Evolutionary conservation across 2,113 vertebrate genomes (phyloP).

Genomic region (Erpornis zantholeuca): DNA sequence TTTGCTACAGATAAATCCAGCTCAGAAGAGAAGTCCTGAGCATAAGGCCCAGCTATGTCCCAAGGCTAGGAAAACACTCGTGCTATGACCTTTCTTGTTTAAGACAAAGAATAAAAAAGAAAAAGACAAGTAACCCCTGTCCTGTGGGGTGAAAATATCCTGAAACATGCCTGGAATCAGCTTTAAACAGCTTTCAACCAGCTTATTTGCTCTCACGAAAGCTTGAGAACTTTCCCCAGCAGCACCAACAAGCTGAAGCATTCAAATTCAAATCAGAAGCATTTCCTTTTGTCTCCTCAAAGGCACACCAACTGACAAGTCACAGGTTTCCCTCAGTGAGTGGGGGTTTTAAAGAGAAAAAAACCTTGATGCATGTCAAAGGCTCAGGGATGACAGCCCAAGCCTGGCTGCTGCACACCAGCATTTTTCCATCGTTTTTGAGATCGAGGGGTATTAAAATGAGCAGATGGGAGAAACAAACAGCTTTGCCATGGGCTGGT

Average conservation of each 20-base stretch:
- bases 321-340: not conserved
- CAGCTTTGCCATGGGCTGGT: not conserved
- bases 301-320: not conserved
- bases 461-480: not conserved
- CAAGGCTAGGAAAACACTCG: not conserved
- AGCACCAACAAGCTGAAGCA: not conserved
- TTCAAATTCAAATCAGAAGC: constrained; percentile 14
- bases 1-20: not conserved
- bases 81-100: not conserved
- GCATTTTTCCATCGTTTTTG: not conserved
- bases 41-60: not conserved
- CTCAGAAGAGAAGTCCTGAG: not conserved
- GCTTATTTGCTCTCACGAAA: not conserved
- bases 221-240: not conserved
- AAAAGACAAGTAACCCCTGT: not conserved
- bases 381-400: not conserved
- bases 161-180: not conserved
- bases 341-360: not conserved
- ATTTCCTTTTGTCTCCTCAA: not conserved
- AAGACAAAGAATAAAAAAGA: not conserved
- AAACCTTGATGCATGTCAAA: not conserved
- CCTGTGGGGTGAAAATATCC: not conserved
- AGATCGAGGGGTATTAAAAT: not conserved
- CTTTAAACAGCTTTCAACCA: not conserved
- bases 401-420: not conserved